A percentile compares a stretch with the other conserved stretches of the same genome.
Conservation (phyloP, 2,113 vertebrate genomes). For the Nycticebus coucang region DNA sequence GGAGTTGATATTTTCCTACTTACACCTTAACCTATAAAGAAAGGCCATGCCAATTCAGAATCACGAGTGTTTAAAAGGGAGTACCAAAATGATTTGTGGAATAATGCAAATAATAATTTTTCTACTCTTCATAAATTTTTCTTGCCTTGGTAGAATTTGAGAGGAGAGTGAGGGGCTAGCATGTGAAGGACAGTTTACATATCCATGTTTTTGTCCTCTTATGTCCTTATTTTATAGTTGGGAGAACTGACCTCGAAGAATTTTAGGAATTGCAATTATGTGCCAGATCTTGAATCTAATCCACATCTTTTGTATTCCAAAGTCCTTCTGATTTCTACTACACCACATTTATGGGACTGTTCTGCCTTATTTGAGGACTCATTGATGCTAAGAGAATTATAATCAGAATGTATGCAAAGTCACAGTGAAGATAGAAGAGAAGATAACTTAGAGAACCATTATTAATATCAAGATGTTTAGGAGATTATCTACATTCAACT, state of each 20-base stretch:
- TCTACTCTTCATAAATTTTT: neutral
- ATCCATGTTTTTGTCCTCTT: neutral
- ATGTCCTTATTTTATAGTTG: neutral
- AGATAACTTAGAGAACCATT: neutral
- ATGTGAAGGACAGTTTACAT: neutral
- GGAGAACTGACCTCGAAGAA: neutral
- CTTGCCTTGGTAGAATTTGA: neutral
- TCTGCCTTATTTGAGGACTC: neutral
- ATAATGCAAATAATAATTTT: neutral
- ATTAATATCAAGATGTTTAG: neutral
- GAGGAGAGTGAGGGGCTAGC: neutral
- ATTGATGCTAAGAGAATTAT: neutral
- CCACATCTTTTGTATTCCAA: neutral
- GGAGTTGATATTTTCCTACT: neutral
- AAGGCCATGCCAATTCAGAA: neutral
- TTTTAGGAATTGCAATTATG: neutral
- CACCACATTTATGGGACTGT: neutral
- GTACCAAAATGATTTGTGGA: neutral
- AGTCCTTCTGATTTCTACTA: neutral
- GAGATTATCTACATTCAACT: neutral
- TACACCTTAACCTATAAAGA: neutral
- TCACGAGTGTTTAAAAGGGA: neutral
- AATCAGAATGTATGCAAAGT: neutral
- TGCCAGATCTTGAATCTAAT: neutral
- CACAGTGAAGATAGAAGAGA: neutral